phyloP scores from a whole-genome alignment of 1,140 invertebrate species.

The Eumaeus atala region DNA sequence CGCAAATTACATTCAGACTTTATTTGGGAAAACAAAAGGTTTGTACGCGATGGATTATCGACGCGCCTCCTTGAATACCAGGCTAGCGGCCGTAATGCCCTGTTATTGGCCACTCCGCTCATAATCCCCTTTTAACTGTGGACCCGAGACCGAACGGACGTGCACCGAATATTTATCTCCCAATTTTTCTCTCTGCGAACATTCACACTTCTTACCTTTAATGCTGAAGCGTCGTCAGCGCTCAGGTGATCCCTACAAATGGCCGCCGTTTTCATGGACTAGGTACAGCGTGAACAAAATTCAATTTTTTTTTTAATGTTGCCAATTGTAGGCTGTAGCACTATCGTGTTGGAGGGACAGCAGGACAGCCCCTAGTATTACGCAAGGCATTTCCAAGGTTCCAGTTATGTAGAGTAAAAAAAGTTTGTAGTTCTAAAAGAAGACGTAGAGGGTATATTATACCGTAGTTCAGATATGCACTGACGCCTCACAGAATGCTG shows the following conservation, averaged over 20 bases:
- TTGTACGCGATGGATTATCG: conserved; percentile 47
- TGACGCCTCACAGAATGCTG: too few species aligned
- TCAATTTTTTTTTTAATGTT: too few species aligned
- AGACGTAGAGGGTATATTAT: too few species aligned
- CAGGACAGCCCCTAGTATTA: too few species aligned
- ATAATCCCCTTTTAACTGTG: conserved; percentile 68
- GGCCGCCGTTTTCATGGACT: background rate
- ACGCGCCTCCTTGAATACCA: conserved; percentile 34
- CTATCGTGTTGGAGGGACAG: too few species aligned
- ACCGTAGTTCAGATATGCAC: too few species aligned
- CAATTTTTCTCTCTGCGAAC: conserved; percentile 40
- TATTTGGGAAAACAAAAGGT: conserved; percentile 29
- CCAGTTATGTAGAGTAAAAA: too few species aligned
- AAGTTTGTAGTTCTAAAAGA: too few species aligned
- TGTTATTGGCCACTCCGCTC: conserved; percentile 61
- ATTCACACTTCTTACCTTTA: conserved; percentile 51
- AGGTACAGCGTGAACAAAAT: too few species aligned
- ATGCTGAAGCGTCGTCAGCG: conserved; percentile 28
- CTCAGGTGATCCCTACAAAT: background rate
- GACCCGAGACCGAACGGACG: conserved; percentile 38
- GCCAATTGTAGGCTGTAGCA: too few species aligned
- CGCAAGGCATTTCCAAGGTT: too few species aligned
- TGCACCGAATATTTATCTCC: conserved; percentile 46
- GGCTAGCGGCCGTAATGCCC: conserved; percentile 40
- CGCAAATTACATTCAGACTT: too few species aligned